Conservation (phyloP, 2,797 vertebrate genomes). For the Pipistrellus pygmaeus region DNA sequence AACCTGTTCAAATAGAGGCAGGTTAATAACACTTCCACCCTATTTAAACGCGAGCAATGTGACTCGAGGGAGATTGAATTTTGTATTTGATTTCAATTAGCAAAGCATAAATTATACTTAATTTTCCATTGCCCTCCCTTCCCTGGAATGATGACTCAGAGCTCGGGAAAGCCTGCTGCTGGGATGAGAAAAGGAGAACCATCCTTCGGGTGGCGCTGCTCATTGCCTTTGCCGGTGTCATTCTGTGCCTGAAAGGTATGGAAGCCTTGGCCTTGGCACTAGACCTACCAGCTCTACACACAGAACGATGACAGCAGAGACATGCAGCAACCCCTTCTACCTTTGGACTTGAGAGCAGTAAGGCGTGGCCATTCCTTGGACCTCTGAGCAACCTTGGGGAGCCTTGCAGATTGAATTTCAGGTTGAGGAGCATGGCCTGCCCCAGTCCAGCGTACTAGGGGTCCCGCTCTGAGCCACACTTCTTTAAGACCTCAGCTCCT, state of each 20-base stretch:
- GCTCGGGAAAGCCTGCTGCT: conserved; percentile 82
- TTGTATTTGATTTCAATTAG: conserved; percentile 90
- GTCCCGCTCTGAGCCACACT: neutral
- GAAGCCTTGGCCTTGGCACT: conserved; percentile 16
- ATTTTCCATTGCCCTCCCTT: conserved; percentile 83
- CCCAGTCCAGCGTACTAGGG: too few relatives aligned
- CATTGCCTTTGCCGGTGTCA: conserved; percentile 32
- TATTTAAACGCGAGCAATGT: conserved; percentile 81
- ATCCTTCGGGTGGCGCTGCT: conserved; percentile 31
- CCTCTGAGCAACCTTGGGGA: neutral
- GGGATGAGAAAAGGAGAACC: conserved; percentile 72
- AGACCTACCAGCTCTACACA: conserved; percentile 68
- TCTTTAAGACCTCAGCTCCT: neutral
- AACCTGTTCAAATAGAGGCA: conserved; percentile 65
- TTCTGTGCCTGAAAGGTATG: conserved; percentile 56
- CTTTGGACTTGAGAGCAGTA: neutral
- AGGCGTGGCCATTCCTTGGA: neutral
- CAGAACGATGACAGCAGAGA: conserved; percentile 67
- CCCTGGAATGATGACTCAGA: conserved; percentile 80
- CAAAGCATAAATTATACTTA: conserved; percentile 88
- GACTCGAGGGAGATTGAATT: conserved; percentile 85
- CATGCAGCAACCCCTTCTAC: conserved; percentile 45
- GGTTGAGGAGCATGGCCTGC: neutral
- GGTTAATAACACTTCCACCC: conserved; percentile 75
- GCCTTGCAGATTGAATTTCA: neutral